Evolutionary conservation across 2,797 vertebrate genomes (phyloP).

Genomic region (Tadarida brasiliensis): DNA sequence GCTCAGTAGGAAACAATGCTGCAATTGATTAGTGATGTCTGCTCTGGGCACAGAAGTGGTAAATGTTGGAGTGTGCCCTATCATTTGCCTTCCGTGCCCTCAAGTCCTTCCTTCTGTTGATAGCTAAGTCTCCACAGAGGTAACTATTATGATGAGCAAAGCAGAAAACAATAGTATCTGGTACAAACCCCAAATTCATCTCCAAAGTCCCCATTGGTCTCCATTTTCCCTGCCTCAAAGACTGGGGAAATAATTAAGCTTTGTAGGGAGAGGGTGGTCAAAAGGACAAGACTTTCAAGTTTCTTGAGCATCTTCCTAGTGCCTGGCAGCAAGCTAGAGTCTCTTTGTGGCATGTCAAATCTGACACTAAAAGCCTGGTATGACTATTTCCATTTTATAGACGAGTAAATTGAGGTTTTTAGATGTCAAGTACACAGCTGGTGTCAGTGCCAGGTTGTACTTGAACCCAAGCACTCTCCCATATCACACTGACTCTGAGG

Average conservation of each 20-base stretch:
- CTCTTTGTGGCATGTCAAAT: background rate
- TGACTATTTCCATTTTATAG: background rate
- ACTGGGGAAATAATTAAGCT: background rate
- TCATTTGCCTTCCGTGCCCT: background rate
- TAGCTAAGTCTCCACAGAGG: background rate
- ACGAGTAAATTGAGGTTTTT: conserved; percentile 6
- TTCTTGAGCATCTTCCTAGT: background rate
- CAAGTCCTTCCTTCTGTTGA: background rate
- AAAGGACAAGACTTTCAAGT: background rate
- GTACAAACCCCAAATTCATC: background rate
- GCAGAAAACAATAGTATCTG: background rate
- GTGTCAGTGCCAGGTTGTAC: background rate
- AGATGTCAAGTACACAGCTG: background rate
- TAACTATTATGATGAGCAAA: background rate
- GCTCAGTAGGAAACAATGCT: background rate
- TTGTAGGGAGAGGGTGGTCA: background rate
- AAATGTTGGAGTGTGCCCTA: background rate
- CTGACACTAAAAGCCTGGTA: background rate
- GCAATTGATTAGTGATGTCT: background rate
- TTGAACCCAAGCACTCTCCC: background rate
- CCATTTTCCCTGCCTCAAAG: background rate
- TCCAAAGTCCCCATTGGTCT: background rate
- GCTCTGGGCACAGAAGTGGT: background rate
- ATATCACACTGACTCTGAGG: background rate
- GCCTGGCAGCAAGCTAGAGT: background rate